phyloP scores from a whole-genome alignment of 2,797 vertebrate genomes.

The Sebastes alutus region DNA sequence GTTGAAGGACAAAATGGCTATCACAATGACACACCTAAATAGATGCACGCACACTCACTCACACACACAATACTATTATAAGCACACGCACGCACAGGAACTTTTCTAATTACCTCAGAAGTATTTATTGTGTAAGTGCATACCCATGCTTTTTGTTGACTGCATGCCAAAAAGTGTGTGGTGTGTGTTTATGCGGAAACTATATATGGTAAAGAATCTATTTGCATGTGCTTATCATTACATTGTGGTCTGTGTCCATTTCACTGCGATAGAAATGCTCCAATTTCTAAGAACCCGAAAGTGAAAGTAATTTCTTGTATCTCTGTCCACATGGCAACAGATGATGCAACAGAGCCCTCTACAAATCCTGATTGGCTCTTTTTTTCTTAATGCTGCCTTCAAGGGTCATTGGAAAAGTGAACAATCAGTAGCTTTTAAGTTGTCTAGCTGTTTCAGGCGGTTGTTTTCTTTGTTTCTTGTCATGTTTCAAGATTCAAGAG shows the following conservation, averaged over 20 bases:
- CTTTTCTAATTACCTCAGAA: too few relatives aligned
- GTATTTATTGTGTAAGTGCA: not conserved
- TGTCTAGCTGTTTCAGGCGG: not conserved
- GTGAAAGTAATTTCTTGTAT: not conserved
- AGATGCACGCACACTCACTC: not conserved
- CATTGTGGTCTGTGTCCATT: not conserved
- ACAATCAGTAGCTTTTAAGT: not conserved
- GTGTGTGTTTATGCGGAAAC: not conserved
- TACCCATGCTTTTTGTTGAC: not conserved
- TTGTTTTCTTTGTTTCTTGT: too few relatives aligned
- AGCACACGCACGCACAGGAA: not conserved
- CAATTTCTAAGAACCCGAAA: constrained; percentile 25
- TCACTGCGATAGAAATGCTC: not conserved
- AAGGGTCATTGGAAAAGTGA: not conserved
- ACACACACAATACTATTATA: not conserved
- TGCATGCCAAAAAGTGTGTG: not conserved
- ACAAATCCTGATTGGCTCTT: not conserved
- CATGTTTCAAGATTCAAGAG: too few relatives aligned
- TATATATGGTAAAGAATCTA: not conserved
- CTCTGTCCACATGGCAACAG: not conserved
- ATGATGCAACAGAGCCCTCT: not conserved
- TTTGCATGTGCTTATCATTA: not conserved
- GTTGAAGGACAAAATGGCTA: not conserved
- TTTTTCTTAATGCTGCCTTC: not conserved
- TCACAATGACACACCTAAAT: not conserved